Conservation (phyloP, 2,797 vertebrate species). For the Myotis daubentonii region DNA sequence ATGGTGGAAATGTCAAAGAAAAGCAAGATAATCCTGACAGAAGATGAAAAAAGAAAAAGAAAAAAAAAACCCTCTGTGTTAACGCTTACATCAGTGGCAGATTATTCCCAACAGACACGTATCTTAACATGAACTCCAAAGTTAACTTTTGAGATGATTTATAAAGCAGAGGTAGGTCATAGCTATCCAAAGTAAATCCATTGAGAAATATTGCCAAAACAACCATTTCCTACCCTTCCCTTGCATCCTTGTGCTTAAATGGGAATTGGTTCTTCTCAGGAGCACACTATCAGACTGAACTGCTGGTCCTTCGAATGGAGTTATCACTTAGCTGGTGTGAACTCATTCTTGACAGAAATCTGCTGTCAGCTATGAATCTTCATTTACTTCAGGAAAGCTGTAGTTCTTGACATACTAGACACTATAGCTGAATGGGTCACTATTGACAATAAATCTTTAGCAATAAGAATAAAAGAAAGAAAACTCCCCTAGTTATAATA, state of each 20-base stretch:
- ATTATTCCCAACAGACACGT: neutral
- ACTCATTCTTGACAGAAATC: constrained; percentile 61
- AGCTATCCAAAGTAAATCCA: constrained; percentile 44
- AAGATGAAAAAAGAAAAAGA: neutral
- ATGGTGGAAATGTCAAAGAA: neutral
- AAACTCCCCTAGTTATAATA: neutral
- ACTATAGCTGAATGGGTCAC: neutral
- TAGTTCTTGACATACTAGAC: constrained; percentile 20
- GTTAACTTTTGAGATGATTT: constrained; percentile 68
- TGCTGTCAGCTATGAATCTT: constrained; percentile 64
- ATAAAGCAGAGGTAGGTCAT: constrained; percentile 49
- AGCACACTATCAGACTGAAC: constrained; percentile 53
- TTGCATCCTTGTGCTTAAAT: constrained; percentile 42
- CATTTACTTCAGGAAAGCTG: constrained; percentile 35
- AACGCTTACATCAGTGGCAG: constrained; percentile 15
- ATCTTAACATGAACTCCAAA: constrained; percentile 48
- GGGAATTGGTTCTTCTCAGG: constrained; percentile 38
- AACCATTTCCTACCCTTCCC: neutral
- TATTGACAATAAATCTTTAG: constrained; percentile 55
- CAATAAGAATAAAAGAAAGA: neutral
- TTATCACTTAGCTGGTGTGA: constrained; percentile 61
- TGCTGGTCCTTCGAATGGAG: constrained; percentile 47
- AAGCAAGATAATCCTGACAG: neutral
- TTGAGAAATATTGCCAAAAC: constrained; percentile 67
- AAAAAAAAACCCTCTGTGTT: neutral